Evolutionary conservation across 2,888 invertebrate genomes (phyloP).

Genomic region (Liodrosophila aerea): DNA sequence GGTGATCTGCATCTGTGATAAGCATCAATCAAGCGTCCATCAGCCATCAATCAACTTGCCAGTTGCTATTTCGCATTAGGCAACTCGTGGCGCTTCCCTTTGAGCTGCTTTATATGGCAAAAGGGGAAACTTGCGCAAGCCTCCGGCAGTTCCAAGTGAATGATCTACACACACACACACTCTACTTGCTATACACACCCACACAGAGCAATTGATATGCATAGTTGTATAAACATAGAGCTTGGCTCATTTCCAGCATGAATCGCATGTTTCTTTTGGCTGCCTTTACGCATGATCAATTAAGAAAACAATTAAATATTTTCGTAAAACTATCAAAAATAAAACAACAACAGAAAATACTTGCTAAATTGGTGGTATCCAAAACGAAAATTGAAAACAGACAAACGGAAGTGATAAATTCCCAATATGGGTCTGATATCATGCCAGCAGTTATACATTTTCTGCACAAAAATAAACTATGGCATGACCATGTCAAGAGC

Average conservation of each 20-base stretch:
- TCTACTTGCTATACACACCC: constrained; percentile 12
- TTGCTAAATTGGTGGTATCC: constrained; percentile 50
- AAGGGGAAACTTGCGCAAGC: constrained; percentile 38
- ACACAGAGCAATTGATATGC: constrained; percentile 23
- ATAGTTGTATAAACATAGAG: constrained; percentile 38
- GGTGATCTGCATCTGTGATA: constrained; percentile 7
- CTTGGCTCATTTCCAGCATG: constrained; percentile 60
- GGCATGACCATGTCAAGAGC: constrained; percentile 36
- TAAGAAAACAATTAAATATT: constrained; percentile 70
- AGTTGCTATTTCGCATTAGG: constrained; percentile 35
- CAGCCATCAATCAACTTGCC: constrained; percentile 49
- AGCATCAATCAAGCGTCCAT: constrained; percentile 33
- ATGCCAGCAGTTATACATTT: constrained; percentile 47
- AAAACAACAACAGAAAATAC: constrained; percentile 23
- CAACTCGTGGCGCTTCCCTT: constrained; percentile 55
- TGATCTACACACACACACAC: constrained; percentile 15
- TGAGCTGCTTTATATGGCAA: constrained; percentile 45
- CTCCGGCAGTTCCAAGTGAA: constrained; percentile 41
- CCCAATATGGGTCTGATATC: constrained; percentile 60
- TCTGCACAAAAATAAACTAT: constrained; percentile 58
- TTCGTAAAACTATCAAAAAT: constrained; percentile 45
- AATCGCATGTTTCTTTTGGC: constrained; percentile 29
- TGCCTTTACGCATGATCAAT: constrained; percentile 73
- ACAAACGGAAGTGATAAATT: constrained; percentile 68
- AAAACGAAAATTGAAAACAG: constrained; percentile 31